Conservation (phyloP, 2,888 invertebrate species). For the Chesias legatella region DNA sequence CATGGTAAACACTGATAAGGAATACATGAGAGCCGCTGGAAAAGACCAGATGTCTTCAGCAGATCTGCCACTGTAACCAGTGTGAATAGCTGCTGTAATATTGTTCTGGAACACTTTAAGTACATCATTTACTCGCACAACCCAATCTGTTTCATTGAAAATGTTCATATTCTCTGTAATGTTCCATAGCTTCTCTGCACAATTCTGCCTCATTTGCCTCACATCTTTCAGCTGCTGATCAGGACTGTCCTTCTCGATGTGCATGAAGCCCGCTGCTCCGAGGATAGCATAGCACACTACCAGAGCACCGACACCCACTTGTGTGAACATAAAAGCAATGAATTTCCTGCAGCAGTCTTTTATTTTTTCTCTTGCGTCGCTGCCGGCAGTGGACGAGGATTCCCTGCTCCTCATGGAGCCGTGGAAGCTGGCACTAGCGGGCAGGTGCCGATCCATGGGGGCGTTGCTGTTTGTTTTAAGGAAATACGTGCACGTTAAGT, state of each 20-base stretch:
- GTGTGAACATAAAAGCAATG: slow-evolving; percentile 95
- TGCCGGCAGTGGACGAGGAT: slow-evolving; percentile 83
- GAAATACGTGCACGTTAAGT: slow-evolving; percentile 35
- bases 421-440: slow-evolving; percentile 68
- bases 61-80: slow-evolving; percentile 86
- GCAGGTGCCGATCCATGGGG: slow-evolving; percentile 60
- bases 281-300: slow-evolving; percentile 93
- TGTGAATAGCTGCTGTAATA: slow-evolving; percentile 83
- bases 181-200: slow-evolving; percentile 84
- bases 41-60: slow-evolving; percentile 90
- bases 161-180: slow-evolving; percentile 84
- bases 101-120: slow-evolving; percentile 84
- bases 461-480: slow-evolving; percentile 23
- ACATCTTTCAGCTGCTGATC: slow-evolving; percentile 75
- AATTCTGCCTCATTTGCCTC: slow-evolving; percentile 73
- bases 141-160: slow-evolving; percentile 84
- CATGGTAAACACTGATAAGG: slow-evolving; percentile 93
- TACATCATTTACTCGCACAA: slow-evolving; percentile 79
- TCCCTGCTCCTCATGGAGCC: slow-evolving; percentile 83
- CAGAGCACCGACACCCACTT: slow-evolving; percentile 93
- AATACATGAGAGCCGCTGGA: slow-evolving; percentile 93
- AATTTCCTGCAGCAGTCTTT: slow-evolving; percentile 93
- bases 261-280: slow-evolving; percentile 90
- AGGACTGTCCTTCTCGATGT: slow-evolving; percentile 85
- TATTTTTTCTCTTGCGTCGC: slow-evolving; percentile 86